These are phyloP conservation scores for Polyommatus icarus DNA, from an alignment of 2,888 invertebrate species.

Conservation along the genomic window DNA sequence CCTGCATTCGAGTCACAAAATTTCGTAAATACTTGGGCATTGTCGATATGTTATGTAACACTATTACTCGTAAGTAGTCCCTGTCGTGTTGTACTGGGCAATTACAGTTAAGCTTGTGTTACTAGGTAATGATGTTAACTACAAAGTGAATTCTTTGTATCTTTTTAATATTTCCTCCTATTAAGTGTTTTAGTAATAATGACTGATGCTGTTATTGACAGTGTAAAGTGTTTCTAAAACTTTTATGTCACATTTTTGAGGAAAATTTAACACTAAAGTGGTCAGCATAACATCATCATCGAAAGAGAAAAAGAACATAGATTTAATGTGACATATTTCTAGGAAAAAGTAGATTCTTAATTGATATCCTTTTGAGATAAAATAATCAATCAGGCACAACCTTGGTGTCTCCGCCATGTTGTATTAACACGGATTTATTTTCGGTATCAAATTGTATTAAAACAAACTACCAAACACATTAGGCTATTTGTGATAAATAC, in stretches of 20 bases:
- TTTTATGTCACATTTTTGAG: neutral
- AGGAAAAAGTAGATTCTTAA: slow-evolving; percentile 22
- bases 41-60: slow-evolving; percentile 33
- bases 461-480: slow-evolving; percentile 14
- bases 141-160: neutral
- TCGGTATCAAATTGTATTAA: slow-evolving; percentile 15
- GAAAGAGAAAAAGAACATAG: neutral
- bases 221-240: neutral
- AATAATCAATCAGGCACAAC: slow-evolving; percentile 22
- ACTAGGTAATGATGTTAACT: neutral
- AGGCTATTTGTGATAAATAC: neutral
- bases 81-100: neutral
- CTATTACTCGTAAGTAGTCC: slow-evolving; percentile 8
- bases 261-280: neutral
- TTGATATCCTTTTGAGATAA: slow-evolving; percentile 24
- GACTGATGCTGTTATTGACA: too few species aligned
- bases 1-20: neutral
- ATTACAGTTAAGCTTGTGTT: neutral
- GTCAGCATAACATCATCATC: neutral
- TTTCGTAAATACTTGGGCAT: slow-evolving; percentile 38
- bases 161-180: neutral
- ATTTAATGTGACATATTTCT: slow-evolving; percentile 2
- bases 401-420: slow-evolving; percentile 18
- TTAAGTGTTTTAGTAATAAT: neutral
- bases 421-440: slow-evolving; percentile 17